Evolutionary conservation across 1,140 invertebrate genomes (phyloP), one percentile per base, ranked within the genome.

Genomic region (Zophobas morio): DNA sequence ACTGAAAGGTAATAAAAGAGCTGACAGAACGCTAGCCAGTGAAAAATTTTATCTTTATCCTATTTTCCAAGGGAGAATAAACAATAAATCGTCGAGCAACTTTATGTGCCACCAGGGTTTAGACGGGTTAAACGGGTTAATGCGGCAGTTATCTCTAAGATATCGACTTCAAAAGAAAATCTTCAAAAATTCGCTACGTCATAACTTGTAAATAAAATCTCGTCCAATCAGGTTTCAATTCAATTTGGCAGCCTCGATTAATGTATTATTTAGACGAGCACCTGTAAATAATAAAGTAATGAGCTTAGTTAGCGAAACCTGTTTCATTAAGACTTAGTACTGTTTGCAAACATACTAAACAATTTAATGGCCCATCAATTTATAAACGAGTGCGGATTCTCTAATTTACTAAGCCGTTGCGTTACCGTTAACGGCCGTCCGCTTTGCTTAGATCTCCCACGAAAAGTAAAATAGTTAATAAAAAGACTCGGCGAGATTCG

Each of bases 331-430:
- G 57, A 66, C 60, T 66, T 66, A 46, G 36, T 66, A 32, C 60
- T 66, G 60, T 66, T 60, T 66, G 60, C 60, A 66, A 66, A 66
- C 60, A 42, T 66, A 66, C 60, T 66, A 66, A 66, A 66, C 60
- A 66, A 66, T 66, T 66, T 66, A 66, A 66, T 66, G 60, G 60
- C 32, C 60, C 60, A 66, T 66, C 60, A 66, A 66, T 66, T 66
- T 66, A 66, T 66, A 66, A 66, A 42, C 39, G 60, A 66, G 60
- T 40, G 32, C 8, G 33, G 60, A 4, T 39, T 66, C 60, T 36
- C 60, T 66, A 66, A 66, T 66, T 66, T 42, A 66, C 37, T 66
- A 60, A 66, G 37, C 60, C 60, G 33, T 42, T 32, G 60, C 39
- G 33, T 66, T 66, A 66, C 42, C 60, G 40, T 40, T 66, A 66